Base-by-base conservation (phyloP, 1,140 invertebrate genomes). In the Archivesica marissinica region DNA sequence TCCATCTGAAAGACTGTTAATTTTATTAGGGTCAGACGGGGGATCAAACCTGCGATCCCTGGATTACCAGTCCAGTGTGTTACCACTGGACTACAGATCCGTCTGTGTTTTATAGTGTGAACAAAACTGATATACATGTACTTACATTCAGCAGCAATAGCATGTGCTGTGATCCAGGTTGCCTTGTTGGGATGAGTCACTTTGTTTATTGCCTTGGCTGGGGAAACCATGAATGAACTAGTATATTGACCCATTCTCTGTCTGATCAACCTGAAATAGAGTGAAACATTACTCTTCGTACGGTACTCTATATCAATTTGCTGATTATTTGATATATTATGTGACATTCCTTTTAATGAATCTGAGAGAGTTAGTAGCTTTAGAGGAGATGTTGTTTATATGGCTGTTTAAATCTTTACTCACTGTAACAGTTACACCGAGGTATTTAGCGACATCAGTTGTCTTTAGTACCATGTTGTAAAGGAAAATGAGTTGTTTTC, bases 91-190 rank as follows among this genome's bases (percentile, higher is more conserved):
- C n/a, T n/a, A n/a, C n/a, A n/a, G n/a, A n/a, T n/a, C n/a, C n/a
- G n/a, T n/a, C n/a, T n/a, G n/a, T n/a, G n/a, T n/a, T n/a, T n/a
- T n/a, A n/a, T n/a, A n/a, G n/a, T n/a, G n/a, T n/a, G n/a, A n/a
- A n/a, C n/a, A n/a, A n/a, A n/a, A 38, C 11, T 70, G 17, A 2
- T 1, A 39, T 35, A 0, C 15, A 70, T 70, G 11, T 20, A 17
- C 85, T 88, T 89, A 92, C 91, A 86, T 80, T 90, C 91, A 41
- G 91, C 89, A 20, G 91, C 84, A 23, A 90, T 88, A 11, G 91
- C 91, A 88, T 92, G 91, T 44, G 87, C 87, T 17, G 90, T 91
- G 9, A 92, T 91, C 91, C 91, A 92, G 89, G 90, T 90, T 7
- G 90, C 47, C 80, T 91, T 87, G 54, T 68, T 87, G 0, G 91